These are phyloP conservation scores for Eupithecia exiguata DNA, from an alignment of 2,888 invertebrate species.

Conservation along the genomic window DNA sequence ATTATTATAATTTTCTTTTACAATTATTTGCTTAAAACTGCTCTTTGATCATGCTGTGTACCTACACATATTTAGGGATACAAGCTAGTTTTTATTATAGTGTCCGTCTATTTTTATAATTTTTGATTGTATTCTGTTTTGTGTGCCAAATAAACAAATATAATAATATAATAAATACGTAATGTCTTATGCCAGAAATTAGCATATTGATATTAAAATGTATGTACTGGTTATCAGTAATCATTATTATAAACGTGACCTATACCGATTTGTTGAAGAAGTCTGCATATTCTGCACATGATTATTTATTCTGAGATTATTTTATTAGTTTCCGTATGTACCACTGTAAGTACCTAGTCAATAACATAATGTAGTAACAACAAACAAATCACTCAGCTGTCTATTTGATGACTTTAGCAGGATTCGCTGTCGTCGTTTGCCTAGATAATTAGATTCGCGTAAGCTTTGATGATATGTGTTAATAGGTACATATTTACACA, in stretches of 20 bases:
- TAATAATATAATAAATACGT: too few relatives aligned
- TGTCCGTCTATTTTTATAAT: too few relatives aligned
- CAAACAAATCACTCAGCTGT: slow-evolving; percentile 17
- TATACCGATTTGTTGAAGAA: background rate
- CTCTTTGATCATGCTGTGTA: too few relatives aligned
- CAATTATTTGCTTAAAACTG: too few relatives aligned
- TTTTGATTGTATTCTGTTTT: too few relatives aligned
- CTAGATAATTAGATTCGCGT: slow-evolving; percentile 11
- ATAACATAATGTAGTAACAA: background rate
- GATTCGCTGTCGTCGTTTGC: slow-evolving; percentile 11
- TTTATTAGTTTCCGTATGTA: background rate
- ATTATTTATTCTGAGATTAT: background rate
- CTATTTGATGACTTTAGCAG: slow-evolving; percentile 18
- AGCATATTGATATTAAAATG: background rate
- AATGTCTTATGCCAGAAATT: background rate
- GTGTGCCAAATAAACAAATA: too few relatives aligned
- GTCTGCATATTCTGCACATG: background rate
- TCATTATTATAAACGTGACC: background rate
- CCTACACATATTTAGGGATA: too few relatives aligned
- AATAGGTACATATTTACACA: background rate
- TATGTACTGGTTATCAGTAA: background rate
- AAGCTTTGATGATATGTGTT: slow-evolving; percentile 11
- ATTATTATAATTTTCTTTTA: too few relatives aligned
- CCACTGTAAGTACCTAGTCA: background rate
- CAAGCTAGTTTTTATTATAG: too few relatives aligned